Conservation (phyloP, 1,140 invertebrate genomes). For the honey bee (Apis mellifera) region Amel_HAv3.1 CM009938.2:10531501-10532000, state of each 20-base stretch:
- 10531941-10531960: too few relatives aligned
- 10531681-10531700: not conserved
- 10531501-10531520: not conserved
- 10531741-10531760: not conserved
- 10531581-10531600: conserved; percentile 19
- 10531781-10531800: not conserved
- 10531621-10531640: not conserved
- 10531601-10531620: not conserved
- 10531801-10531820: not conserved
- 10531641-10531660: not conserved
- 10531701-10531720: not conserved
- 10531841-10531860: too few relatives aligned
- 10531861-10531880: too few relatives aligned
- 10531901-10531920: too few relatives aligned
- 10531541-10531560: not conserved
- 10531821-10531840: not conserved
- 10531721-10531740: not conserved
- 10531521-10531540: conserved; percentile 26
- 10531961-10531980: too few relatives aligned
- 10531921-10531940: too few relatives aligned
- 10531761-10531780: not conserved
- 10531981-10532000: not conserved
- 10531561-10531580: conserved; percentile 17
- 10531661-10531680: not conserved
- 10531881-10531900: too few relatives aligned